Evolutionary conservation across 2,113 vertebrate species (phyloP).

Genomic region (Vulpes ferrilata): DNA sequence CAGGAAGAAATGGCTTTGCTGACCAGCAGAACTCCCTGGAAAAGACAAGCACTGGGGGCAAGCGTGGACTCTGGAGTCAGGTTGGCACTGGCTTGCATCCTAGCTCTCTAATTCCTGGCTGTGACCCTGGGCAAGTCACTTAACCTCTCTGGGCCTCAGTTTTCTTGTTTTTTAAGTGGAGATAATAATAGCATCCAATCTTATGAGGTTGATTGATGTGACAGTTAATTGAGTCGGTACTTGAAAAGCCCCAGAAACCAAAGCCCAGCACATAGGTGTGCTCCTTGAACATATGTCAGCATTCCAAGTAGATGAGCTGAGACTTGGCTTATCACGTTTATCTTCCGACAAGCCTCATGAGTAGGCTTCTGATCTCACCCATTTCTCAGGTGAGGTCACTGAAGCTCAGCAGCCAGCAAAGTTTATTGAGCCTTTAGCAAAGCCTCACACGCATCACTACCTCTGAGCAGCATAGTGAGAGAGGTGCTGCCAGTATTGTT

Average conservation of each 20-base stretch:
- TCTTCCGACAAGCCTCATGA: neutral
- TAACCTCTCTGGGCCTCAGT: neutral
- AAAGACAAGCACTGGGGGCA: neutral
- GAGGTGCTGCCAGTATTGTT: neutral
- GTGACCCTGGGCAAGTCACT: neutral
- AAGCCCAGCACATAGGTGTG: neutral
- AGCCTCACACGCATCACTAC: neutral
- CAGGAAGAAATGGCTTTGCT: neutral
- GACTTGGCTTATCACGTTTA: rapidly evolving
- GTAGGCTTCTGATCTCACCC: neutral
- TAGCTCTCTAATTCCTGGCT: neutral
- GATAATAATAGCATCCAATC: neutral
- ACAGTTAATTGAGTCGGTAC: neutral
- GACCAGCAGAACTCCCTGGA: neutral
- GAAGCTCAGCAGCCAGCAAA: neutral
- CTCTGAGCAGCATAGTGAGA: rapidly evolving
- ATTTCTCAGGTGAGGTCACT: neutral
- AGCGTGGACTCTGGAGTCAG: neutral
- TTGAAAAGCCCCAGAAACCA: neutral
- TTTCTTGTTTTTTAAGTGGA: neutral
- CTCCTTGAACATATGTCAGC: no score
- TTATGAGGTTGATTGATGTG: no score
- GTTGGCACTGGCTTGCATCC: neutral
- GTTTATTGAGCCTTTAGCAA: neutral
- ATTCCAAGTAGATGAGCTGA: neutral